These are phyloP conservation scores for Chloroceryle aenea DNA, from an alignment of 2,113 vertebrate species.

Conservation along the genomic window DNA sequence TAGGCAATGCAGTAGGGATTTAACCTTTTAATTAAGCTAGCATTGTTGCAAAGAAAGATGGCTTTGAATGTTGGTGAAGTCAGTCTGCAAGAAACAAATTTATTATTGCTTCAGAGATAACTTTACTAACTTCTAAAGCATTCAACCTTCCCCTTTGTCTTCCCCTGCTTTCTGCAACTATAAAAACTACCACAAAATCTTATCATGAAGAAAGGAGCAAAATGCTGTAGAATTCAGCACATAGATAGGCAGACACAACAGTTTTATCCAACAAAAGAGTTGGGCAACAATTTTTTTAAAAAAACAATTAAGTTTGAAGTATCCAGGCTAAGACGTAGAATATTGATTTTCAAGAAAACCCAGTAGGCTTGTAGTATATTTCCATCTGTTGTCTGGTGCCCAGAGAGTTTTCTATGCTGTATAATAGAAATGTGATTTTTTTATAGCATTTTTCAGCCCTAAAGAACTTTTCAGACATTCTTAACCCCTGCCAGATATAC, in stretches of 20 bases:
- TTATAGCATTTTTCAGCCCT: neutral
- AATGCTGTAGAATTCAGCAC: neutral
- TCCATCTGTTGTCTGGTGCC: neutral
- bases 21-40: conserved; percentile 17
- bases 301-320: neutral
- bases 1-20: neutral
- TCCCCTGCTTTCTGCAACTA: neutral
- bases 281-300: neutral
- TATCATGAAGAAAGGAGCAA: neutral
- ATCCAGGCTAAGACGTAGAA: neutral
- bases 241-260: neutral
- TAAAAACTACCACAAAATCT: neutral
- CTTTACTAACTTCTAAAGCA: neutral
- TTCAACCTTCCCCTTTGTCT: neutral
- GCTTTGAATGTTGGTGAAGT: neutral
- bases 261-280: neutral
- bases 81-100: neutral
- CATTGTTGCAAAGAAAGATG: neutral
- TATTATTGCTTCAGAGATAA: neutral
- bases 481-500: neutral
- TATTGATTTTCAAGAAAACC: neutral
- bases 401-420: neutral
- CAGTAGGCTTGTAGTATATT: neutral
- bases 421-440: neutral
- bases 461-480: neutral